Percentiles rank a stretch among this genome's conserved stretches.
These are phyloP conservation scores for Bagarius yarrelli DNA, from an alignment of 2,113 vertebrate genomes.

Conservation along the genomic window DNA sequence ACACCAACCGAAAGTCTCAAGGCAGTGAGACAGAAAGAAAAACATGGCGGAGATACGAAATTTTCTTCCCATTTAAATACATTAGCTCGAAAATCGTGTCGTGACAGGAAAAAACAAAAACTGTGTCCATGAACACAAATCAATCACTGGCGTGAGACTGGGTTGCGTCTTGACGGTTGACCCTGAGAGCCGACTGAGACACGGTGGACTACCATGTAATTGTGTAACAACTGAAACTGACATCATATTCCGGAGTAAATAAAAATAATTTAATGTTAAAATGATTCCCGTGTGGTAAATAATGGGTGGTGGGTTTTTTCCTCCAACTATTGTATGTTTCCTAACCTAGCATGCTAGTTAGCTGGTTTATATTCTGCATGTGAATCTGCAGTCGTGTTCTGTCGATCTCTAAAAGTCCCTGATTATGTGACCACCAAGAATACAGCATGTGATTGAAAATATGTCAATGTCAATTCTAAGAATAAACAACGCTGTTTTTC, in stretches of 20 bases:
- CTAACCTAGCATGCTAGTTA: neutral
- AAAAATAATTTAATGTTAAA: neutral
- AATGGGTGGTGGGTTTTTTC: neutral
- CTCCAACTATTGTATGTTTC: no score
- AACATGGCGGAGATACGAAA: no score
- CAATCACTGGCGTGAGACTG: no score
- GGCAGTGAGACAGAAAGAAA: no score
- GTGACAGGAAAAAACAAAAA: no score
- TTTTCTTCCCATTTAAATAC: no score
- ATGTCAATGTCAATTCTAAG: neutral
- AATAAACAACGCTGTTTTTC: neutral
- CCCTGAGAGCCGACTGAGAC: no score
- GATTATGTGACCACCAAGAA: neutral
- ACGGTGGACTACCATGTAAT: no score
- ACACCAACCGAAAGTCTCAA: no score
- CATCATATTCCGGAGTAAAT: neutral
- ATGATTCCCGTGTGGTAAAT: neutral
- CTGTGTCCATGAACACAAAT: no score
- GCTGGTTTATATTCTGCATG: neutral
- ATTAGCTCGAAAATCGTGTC: no score
- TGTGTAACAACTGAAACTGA: neutral
- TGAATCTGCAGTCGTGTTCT: neutral
- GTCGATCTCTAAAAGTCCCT: neutral
- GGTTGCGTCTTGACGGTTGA: no score
- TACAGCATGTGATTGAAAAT: neutral